Percentiles rank a stretch among this genome's conserved stretches.
These are phyloP conservation scores for Nansenia antarctica DNA, from an alignment of 2,113 vertebrate species.

Conservation along the genomic window DNA sequence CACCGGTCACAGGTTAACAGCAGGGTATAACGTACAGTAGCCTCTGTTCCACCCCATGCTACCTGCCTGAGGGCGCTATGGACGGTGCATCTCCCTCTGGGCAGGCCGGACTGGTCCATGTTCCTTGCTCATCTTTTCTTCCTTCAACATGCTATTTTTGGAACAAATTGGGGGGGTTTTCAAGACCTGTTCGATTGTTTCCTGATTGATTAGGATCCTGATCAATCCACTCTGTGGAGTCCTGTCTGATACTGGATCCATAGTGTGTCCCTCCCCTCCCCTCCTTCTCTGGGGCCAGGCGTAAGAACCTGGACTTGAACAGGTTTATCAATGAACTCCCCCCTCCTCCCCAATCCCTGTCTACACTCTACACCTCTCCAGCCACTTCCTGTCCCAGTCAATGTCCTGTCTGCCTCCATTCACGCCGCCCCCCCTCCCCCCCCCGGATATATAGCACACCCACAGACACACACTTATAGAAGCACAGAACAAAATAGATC, in stretches of 20 bases:
- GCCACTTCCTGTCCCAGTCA: conserved; percentile 62
- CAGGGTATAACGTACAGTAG: neutral
- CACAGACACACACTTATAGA: conserved; percentile 5
- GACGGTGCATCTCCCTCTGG: neutral
- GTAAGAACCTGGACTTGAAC: neutral
- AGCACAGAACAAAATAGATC: no score
- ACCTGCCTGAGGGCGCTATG: neutral
- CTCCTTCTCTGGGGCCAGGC: conserved; percentile 39
- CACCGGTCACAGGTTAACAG: conserved; percentile 18
- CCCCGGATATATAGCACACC: neutral
- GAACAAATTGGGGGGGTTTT: conserved; percentile 36
- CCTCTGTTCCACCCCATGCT: conserved; percentile 13
- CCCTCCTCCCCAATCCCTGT: conserved; percentile 25
- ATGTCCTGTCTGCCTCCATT: conserved; percentile 65
- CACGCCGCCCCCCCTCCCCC: neutral
- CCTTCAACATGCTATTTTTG: conserved; percentile 61
- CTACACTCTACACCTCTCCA: conserved; percentile 42
- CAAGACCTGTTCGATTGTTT: conserved; percentile 58
- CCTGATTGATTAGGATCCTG: conserved; percentile 70
- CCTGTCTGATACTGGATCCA: conserved; percentile 63
- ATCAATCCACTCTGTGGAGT: conserved; percentile 72
- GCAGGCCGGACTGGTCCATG: neutral
- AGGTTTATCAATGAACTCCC: conserved; percentile 56
- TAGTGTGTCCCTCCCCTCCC: conserved; percentile 31
- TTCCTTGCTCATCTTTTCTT: conserved; percentile 21